A percentile compares a stretch with the other conserved stretches of the same genome.
These are phyloP conservation scores for Rhynchonema sp. DNA, from an alignment of 2,888 invertebrate species.

Conservation along the genomic window DNA sequence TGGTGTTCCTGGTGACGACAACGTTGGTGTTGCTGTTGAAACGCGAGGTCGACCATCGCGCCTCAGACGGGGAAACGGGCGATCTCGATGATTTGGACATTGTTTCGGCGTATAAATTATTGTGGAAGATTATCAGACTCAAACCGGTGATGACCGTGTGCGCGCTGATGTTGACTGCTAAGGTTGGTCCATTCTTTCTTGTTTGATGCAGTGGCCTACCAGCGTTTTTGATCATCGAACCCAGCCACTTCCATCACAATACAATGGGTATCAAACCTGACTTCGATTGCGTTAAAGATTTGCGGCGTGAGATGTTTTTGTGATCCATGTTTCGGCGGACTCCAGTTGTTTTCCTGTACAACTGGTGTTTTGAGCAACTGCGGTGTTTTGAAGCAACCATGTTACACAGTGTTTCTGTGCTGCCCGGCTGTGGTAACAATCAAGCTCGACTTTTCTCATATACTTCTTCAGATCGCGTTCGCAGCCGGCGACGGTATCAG, in stretches of 20 bases:
- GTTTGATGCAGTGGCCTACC: background rate
- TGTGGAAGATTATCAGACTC: conserved; percentile 61
- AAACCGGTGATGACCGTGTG: conserved; percentile 59
- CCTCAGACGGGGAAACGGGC: conserved; percentile 5
- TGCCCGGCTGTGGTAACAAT: too few species aligned
- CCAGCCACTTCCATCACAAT: too few species aligned
- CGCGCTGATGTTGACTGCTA: conserved; percentile 63
- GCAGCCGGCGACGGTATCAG: conserved; percentile 86
- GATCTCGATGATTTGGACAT: conserved; percentile 35
- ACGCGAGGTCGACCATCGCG: conserved; percentile 44
- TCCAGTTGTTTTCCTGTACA: too few species aligned
- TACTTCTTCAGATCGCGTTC: conserved; percentile 56
- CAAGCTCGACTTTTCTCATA: too few species aligned
- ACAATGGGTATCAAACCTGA: too few species aligned
- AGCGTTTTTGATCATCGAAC: background rate
- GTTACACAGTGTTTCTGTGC: too few species aligned
- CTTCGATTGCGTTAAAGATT: too few species aligned
- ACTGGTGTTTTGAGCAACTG: too few species aligned
- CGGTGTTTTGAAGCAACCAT: too few species aligned
- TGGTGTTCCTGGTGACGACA: conserved; percentile 69
- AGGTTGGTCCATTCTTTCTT: too few species aligned
- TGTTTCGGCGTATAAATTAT: conserved; percentile 55
- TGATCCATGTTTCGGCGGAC: too few species aligned
- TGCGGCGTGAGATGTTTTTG: too few species aligned
- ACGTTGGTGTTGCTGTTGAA: conserved; percentile 74